Evolutionary conservation across 1,140 invertebrate genomes (phyloP).

Genomic region (Pemphigus obesinymphae): DNA sequence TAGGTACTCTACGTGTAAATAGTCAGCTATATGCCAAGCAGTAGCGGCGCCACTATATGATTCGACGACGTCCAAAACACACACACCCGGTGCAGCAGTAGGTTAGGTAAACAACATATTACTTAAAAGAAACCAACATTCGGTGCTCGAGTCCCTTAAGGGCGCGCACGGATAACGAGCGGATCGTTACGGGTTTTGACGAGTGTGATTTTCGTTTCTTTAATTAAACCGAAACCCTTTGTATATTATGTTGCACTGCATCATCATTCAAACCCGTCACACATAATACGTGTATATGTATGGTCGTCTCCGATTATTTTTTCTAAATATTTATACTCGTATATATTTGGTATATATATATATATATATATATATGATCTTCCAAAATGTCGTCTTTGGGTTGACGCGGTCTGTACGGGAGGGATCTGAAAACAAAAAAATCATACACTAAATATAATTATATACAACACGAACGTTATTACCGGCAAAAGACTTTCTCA

Average conservation of each 20-base stretch:
- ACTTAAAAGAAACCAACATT: neutral
- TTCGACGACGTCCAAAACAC: neutral
- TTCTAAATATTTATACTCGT: neutral
- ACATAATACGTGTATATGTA: neutral
- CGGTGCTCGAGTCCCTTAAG: neutral
- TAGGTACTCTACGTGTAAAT: too few relatives aligned
- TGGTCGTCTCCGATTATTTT: neutral
- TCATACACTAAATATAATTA: neutral
- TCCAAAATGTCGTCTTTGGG: too few relatives aligned
- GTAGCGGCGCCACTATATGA: too few relatives aligned
- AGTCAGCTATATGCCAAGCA: too few relatives aligned
- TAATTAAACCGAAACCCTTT: constrained; percentile 28
- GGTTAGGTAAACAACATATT: neutral
- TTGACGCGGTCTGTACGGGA: neutral
- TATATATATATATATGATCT: too few relatives aligned
- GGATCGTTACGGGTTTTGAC: constrained; percentile 27
- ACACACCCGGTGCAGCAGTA: too few relatives aligned
- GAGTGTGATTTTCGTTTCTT: constrained; percentile 23
- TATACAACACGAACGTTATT: too few relatives aligned
- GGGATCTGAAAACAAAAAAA: neutral
- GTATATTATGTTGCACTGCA: too few relatives aligned
- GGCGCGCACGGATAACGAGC: constrained; percentile 10
- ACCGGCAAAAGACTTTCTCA: too few relatives aligned
- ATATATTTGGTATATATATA: too few relatives aligned
- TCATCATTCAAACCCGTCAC: too few relatives aligned